Percentiles rank a stretch among this genome's conserved stretches.
Conservation (phyloP, 2,113 vertebrate genomes). For the Mastomys natalensis region DNA sequence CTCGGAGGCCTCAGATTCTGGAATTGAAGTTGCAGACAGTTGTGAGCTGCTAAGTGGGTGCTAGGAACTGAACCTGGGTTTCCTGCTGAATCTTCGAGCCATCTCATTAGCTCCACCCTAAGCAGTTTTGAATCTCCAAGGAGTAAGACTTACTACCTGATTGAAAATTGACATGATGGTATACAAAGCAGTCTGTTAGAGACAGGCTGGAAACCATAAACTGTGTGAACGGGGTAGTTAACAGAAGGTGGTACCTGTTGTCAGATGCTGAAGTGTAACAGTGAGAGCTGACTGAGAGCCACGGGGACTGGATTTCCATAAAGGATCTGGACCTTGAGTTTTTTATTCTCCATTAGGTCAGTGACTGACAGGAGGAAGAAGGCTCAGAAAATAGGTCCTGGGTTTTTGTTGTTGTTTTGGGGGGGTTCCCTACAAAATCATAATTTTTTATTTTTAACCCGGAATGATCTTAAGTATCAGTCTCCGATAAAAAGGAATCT, state of each 20-base stretch:
- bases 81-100: background rate
- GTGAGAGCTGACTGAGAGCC: background rate
- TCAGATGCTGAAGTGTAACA: background rate
- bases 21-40: background rate
- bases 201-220: background rate
- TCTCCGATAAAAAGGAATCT: background rate
- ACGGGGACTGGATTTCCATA: background rate
- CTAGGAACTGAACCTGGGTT: background rate
- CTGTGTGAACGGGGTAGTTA: background rate
- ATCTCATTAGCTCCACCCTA: background rate
- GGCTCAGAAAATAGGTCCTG: background rate
- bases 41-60: background rate
- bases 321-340: conserved; percentile 14
- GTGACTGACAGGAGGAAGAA: conserved; percentile 19
- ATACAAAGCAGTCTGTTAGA: conserved; percentile 31
- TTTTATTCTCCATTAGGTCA: background rate
- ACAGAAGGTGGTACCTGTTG: background rate
- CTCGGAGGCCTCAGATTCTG: background rate
- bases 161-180: conserved; percentile 28
- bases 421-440: background rate
- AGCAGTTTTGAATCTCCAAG: conserved; percentile 13
- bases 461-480: background rate
- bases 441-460: fast-evolving
- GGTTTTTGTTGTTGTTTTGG: background rate
- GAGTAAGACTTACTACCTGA: conserved; percentile 24